Evolutionary conservation across 2,113 vertebrate genomes (phyloP).

Genomic region (Spea multiplicata): DNA sequence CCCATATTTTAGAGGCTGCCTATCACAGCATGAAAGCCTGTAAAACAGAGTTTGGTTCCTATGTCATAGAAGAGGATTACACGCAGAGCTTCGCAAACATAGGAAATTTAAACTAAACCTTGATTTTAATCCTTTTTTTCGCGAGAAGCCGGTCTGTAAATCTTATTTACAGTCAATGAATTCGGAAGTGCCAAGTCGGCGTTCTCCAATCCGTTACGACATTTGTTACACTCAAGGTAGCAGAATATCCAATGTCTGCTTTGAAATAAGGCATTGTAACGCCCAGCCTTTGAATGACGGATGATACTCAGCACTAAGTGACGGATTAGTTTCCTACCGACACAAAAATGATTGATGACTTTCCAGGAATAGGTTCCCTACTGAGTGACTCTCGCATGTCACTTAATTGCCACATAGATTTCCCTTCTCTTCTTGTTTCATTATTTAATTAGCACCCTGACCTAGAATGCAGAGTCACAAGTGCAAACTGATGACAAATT

Average conservation of each 20-base stretch:
- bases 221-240: not conserved
- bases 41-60: too few species aligned
- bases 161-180: not conserved
- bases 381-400: constrained; percentile 35
- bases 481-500: not conserved
- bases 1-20: too few species aligned
- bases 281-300: not conserved
- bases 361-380: constrained; percentile 48
- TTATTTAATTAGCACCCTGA: constrained; percentile 23
- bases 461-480: constrained; percentile 19
- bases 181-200: constrained; percentile 1
- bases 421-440: not conserved
- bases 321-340: constrained; percentile 73
- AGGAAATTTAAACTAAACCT: not conserved
- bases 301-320: constrained; percentile 49
- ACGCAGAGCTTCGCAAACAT: too few species aligned
- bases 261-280: constrained; percentile 33
- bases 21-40: too few species aligned
- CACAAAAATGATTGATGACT: constrained; percentile 79
- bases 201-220: not conserved
- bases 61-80: too few species aligned
- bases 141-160: not conserved
- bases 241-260: constrained; percentile 19
- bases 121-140: not conserved
- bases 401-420: constrained; percentile 12